A percentile compares a stretch with the other conserved stretches of the same genome.
phyloP scores from a whole-genome alignment of 2,888 invertebrate species.

The Colostygia pectinataria region DNA sequence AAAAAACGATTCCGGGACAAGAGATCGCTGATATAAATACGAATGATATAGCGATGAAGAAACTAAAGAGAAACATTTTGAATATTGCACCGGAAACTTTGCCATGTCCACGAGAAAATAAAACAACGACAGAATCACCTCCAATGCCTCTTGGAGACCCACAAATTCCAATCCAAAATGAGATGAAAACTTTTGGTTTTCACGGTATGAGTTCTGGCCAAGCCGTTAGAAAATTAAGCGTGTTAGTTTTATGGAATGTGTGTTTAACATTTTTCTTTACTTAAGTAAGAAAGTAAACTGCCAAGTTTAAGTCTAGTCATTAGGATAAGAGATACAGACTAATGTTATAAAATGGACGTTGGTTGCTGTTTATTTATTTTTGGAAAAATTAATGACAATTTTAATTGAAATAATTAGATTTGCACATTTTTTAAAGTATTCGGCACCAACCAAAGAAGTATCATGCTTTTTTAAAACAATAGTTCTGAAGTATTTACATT shows the following conservation, averaged over 20 bases:
- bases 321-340: slow-evolving; percentile 65
- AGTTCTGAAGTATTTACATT: no score
- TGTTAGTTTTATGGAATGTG: slow-evolving; percentile 56
- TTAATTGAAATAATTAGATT: no score
- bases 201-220: slow-evolving; percentile 60
- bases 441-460: no score
- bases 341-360: slow-evolving; percentile 43
- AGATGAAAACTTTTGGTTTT: slow-evolving; percentile 76
- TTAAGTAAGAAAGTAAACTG: slow-evolving; percentile 53
- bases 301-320: slow-evolving; percentile 50
- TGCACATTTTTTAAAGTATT: slow-evolving; percentile 1
- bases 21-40: slow-evolving; percentile 46
- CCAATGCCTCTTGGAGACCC: slow-evolving; percentile 62
- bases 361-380: slow-evolving; percentile 39
- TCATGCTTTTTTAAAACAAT: no score
- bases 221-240: slow-evolving; percentile 37
- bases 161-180: slow-evolving; percentile 73
- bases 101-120: slow-evolving; percentile 66
- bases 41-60: slow-evolving; percentile 57
- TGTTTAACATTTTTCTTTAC: slow-evolving; percentile 69
- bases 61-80: slow-evolving; percentile 64
- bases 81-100: slow-evolving; percentile 70
- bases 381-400: no score
- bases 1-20: slow-evolving; percentile 50
- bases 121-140: slow-evolving; percentile 64